Evolutionary conservation across 30 jellyfish, hydroid and myxozoan species (phyloP), one percentile per base, ranked within the genome.

Genomic region (Calvadosia cruxmelitensis): DNA sequence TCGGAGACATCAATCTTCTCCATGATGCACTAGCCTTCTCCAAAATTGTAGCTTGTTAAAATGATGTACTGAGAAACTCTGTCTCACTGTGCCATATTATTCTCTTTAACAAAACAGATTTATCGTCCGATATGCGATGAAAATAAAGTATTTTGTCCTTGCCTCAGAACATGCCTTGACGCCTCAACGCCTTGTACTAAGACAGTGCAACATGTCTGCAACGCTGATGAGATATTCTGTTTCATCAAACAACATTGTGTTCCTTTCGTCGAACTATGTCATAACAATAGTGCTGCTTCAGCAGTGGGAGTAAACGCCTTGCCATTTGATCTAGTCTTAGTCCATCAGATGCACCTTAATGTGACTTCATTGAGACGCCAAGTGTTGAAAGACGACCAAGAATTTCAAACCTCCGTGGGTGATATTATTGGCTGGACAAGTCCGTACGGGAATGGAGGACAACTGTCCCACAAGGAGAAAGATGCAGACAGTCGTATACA

Each of bases 401-500:
- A 30, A 69, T 70, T 91, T 30, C 53, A 24, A 3, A 93, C 92
- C 3, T 68, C 15, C 50, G 79, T 85, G 2, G 95, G 94, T 23
- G 95, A 91, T 70, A 84, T 91, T n/a, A n/a, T 91, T 57, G 99
- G 99, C 7, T 91, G 90, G 93, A 64, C 94, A 12, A 71, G 27
- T 30, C 3, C 81, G 36, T 71, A 74, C 34, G 27, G 35, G 10
- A 34, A 73, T 28, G 80, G 69, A 7, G 84, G 94, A 1, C 84
- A 86, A 31, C 77, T 79, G 20, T 42, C 57, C 15, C 10, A 5
- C 20, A 42, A 42, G 20, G 20, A 42, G 57, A 20, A 42, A 42
- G 20, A 42, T 42, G 57, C 20, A 5, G 57, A 42, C 20, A 5
- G 57, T 42, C 57, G 20, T 42, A 42, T 42, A 5, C 57, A 5